A percentile compares a stretch with the other conserved stretches of the same genome.
phyloP scores from a whole-genome alignment of 2,888 invertebrate genomes.

The Marronus borbonicus region DNA sequence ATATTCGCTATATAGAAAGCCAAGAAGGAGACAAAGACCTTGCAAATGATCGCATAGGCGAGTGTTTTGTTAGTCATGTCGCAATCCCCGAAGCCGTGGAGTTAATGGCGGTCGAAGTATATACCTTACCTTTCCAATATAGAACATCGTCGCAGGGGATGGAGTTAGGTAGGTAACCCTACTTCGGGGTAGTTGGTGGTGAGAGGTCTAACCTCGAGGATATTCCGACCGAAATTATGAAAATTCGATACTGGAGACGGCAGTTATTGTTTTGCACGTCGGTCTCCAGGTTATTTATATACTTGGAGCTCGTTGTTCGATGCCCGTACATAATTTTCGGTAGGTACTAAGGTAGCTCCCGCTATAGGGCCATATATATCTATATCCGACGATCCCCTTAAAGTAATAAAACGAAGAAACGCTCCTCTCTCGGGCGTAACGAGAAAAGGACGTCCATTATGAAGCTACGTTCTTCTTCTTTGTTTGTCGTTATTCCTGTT shows the following conservation, averaged over 20 bases:
- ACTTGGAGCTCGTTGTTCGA: slow-evolving; percentile 5
- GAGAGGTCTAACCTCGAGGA: slow-evolving; percentile 38
- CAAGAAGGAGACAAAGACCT: neutral
- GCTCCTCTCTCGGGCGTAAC: too few relatives aligned
- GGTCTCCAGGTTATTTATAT: slow-evolving; percentile 23
- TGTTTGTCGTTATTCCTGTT: too few relatives aligned
- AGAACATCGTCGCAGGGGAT: slow-evolving; percentile 45
- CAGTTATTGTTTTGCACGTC: slow-evolving; percentile 58
- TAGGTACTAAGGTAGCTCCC: neutral
- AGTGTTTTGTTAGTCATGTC: slow-evolving; percentile 50
- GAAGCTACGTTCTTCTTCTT: too few relatives aligned
- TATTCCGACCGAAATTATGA: slow-evolving; percentile 62
- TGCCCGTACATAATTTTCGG: neutral
- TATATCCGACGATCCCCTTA: too few relatives aligned
- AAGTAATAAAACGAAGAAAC: too few relatives aligned
- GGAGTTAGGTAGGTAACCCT: neutral
- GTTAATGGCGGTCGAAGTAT: slow-evolving; percentile 52
- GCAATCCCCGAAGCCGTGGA: slow-evolving; percentile 57
- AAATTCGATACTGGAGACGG: slow-evolving; percentile 65
- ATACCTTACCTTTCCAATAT: too few relatives aligned
- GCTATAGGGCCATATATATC: neutral
- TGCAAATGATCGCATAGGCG: neutral
- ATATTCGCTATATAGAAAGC: neutral
- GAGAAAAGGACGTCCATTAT: too few relatives aligned
- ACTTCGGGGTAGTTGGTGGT: neutral